phyloP scores from a whole-genome alignment of 2,113 vertebrate species.

The Quiscalus mexicanus region DNA sequence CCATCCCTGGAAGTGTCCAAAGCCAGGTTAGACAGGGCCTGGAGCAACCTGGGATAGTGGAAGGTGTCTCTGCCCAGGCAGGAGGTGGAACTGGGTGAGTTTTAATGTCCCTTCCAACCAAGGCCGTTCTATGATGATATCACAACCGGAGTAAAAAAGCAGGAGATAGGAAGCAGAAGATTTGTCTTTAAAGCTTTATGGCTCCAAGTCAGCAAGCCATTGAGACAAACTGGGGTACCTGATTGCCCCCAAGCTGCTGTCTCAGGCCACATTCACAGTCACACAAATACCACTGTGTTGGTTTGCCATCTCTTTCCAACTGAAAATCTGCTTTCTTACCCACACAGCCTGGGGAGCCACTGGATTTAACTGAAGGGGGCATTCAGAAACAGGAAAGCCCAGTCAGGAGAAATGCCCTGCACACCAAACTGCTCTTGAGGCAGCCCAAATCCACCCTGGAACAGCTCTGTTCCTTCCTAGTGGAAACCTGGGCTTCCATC shows the following conservation, averaged over 20 bases:
- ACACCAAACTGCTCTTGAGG: neutral
- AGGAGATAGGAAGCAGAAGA: neutral
- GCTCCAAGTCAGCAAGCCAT: neutral
- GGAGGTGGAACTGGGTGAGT: neutral
- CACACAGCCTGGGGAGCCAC: neutral
- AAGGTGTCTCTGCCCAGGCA: neutral
- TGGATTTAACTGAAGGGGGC: neutral
- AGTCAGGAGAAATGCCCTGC: neutral
- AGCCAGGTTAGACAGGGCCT: neutral
- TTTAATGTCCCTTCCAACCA: neutral
- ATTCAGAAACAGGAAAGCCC: neutral
- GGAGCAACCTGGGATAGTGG: neutral
- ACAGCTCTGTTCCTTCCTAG: neutral
- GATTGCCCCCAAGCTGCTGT: neutral
- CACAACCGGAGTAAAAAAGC: neutral
- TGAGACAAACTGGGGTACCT: fast-evolving
- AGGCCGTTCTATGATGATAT: fast-evolving
- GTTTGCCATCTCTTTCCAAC: neutral
- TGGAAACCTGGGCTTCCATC: fast-evolving
- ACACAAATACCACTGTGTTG: neutral
- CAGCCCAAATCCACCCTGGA: neutral
- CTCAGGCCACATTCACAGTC: neutral
- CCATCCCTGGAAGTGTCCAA: neutral
- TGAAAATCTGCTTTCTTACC: neutral
- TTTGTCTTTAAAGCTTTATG: neutral